A percentile compares a stretch with the other conserved stretches of the same genome.
phyloP scores from a whole-genome alignment of 2,113 vertebrate genomes.

The Pluvialis apricaria region DNA sequence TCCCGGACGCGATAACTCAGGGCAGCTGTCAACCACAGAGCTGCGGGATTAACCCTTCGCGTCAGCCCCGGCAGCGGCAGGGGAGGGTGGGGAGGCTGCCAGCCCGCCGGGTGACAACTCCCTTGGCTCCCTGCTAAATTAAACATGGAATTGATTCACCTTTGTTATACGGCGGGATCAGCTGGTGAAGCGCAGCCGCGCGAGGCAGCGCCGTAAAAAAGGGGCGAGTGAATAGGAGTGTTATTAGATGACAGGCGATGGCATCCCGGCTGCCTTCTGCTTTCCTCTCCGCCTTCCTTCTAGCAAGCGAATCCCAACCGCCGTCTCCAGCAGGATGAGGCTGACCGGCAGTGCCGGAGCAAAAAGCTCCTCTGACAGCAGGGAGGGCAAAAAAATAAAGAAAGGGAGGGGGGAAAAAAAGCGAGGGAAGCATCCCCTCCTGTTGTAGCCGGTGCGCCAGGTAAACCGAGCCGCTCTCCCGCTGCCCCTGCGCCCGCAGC shows the following conservation, averaged over 20 bases:
- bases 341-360: not conserved
- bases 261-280: not conserved
- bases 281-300: not conserved
- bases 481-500: not conserved
- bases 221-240: not conserved
- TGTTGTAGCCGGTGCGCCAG: not conserved
- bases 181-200: not conserved
- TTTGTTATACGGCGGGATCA: slow-evolving; percentile 21
- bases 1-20: not conserved
- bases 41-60: not conserved
- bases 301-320: not conserved
- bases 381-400: not conserved
- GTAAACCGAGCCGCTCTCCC: not conserved
- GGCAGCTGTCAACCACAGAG: slow-evolving; percentile 23
- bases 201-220: not conserved
- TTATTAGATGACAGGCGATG: not conserved
- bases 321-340: not conserved
- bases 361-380: not conserved
- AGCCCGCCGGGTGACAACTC: slow-evolving; percentile 15
- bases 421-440: not conserved
- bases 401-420: not conserved
- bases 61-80: not conserved
- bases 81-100: not conserved
- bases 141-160: slow-evolving; percentile 51
- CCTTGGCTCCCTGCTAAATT: slow-evolving; percentile 51